Percentiles rank a stretch among this genome's conserved stretches.
Conservation (phyloP, 1,140 invertebrate species). For the Sinella curviseta region DNA sequence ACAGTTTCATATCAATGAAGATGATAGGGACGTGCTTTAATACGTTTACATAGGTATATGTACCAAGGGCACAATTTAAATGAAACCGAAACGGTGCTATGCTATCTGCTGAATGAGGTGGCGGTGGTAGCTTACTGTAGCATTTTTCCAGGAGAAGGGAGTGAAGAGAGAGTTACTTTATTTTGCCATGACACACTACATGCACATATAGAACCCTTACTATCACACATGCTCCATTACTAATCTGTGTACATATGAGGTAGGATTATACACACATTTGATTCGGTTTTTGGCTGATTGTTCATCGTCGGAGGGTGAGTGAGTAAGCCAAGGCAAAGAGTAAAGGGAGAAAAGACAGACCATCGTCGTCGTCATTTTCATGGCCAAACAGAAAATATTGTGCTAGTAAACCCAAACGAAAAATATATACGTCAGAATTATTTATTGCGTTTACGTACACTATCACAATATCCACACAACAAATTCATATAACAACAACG, state of each 20-base stretch:
- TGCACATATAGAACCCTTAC: too few relatives aligned
- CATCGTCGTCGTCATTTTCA: too few relatives aligned
- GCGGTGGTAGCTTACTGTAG: too few relatives aligned
- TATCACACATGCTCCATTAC: slow-evolving; percentile 17
- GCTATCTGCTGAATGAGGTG: too few relatives aligned
- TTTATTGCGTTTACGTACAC: slow-evolving; percentile 5
- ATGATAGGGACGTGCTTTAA: neutral
- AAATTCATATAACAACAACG: neutral
- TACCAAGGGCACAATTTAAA: too few relatives aligned
- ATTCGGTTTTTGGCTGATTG: slow-evolving; percentile 23
- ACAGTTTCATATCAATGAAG: neutral
- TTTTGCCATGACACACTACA: too few relatives aligned
- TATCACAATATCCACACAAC: neutral
- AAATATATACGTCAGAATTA: slow-evolving; percentile 15
- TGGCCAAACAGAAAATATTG: too few relatives aligned
- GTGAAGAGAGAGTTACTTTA: too few relatives aligned
- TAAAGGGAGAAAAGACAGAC: neutral
- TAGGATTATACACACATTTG: slow-evolving; percentile 14
- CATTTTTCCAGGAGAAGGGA: too few relatives aligned
- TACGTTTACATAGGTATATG: too few relatives aligned
- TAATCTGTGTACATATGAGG: slow-evolving; percentile 18
- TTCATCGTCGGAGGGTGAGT: neutral
- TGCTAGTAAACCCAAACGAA: too few relatives aligned
- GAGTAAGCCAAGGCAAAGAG: neutral
- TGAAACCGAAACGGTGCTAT: too few relatives aligned